Conservation (phyloP, 1,140 invertebrate genomes). For the Lucilia cuprina region DNA sequence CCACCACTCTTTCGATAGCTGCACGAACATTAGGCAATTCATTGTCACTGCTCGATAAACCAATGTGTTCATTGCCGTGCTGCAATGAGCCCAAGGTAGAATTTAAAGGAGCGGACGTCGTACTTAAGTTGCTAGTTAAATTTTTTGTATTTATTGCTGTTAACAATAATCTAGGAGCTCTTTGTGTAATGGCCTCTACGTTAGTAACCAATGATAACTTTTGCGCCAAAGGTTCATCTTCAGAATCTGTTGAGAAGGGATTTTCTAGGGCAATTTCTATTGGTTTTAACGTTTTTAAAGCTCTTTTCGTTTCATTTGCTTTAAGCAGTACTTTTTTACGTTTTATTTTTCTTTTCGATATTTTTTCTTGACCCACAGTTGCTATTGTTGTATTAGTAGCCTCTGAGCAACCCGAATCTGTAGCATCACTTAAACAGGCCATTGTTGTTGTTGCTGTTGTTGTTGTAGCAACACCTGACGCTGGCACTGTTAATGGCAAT, state of each 20-base stretch:
- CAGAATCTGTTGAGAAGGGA: conserved; percentile 51
- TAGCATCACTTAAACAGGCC: conserved; percentile 42
- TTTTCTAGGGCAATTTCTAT: neutral
- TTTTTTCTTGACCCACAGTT: conserved; percentile 25
- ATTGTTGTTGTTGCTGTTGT: conserved; percentile 28
- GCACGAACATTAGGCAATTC: conserved; percentile 74
- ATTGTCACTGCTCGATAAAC: conserved; percentile 72
- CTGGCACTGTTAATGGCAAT: neutral
- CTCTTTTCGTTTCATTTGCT: conserved; percentile 25
- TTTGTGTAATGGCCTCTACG: conserved; percentile 46
- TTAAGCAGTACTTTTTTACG: conserved; percentile 47
- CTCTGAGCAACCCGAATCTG: conserved; percentile 46
- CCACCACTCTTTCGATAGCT: conserved; percentile 72
- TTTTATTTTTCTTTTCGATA: conserved; percentile 45
- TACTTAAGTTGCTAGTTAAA: neutral
- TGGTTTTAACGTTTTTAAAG: neutral
- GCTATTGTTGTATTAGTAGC: conserved; percentile 39
- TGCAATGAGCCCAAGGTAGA: conserved; percentile 20
- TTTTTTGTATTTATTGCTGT: conserved; percentile 47
- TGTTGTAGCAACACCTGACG: neutral
- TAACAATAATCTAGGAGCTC: conserved; percentile 51
- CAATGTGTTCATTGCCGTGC: conserved; percentile 50
- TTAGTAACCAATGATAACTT: conserved; percentile 24
- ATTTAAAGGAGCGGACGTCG: neutral
- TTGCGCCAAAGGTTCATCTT: conserved; percentile 47